Percentiles rank a stretch among this genome's conserved stretches.
Evolutionary conservation across 2,797 vertebrate species (phyloP).

Genomic region (Phylloscopus collybita): DNA sequence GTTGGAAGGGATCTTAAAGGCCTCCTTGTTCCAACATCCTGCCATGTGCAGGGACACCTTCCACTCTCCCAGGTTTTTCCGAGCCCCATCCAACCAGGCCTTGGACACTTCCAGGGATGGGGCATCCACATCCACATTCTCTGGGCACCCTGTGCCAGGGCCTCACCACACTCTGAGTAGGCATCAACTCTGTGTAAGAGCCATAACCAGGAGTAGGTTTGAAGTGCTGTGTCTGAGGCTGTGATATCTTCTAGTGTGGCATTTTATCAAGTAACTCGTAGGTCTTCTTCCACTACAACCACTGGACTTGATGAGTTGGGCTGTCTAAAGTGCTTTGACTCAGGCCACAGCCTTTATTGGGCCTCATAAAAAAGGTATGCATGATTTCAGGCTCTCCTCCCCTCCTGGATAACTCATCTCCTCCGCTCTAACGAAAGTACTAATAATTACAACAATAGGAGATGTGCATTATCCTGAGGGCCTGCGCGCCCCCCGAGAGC

Average conservation of each 20-base stretch:
- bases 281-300: not conserved
- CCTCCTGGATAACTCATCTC: constrained; percentile 14
- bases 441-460: constrained; percentile 38
- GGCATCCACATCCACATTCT: not conserved
- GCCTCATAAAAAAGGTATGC: constrained; percentile 32
- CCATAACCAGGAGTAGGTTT: not conserved
- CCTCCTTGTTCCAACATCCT: not conserved
- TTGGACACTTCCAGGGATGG: not conserved
- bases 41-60: not conserved
- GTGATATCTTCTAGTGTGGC: not conserved
- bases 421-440: constrained; percentile 4
- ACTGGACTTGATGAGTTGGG: not conserved
- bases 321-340: not conserved
- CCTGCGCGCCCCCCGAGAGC: not conserved
- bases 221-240: not conserved
- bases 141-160: not conserved
- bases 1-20: not conserved
- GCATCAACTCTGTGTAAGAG: not conserved
- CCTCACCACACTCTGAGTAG: not conserved
- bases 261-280: not conserved
- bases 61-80: not conserved
- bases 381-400: constrained; percentile 33
- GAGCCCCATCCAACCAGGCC: rapidly evolving
- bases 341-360: not conserved
- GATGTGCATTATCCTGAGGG: not conserved